phyloP scores from a whole-genome alignment of 2,797 vertebrate genomes.

The Urocyon cinereoargenteus region DNA sequence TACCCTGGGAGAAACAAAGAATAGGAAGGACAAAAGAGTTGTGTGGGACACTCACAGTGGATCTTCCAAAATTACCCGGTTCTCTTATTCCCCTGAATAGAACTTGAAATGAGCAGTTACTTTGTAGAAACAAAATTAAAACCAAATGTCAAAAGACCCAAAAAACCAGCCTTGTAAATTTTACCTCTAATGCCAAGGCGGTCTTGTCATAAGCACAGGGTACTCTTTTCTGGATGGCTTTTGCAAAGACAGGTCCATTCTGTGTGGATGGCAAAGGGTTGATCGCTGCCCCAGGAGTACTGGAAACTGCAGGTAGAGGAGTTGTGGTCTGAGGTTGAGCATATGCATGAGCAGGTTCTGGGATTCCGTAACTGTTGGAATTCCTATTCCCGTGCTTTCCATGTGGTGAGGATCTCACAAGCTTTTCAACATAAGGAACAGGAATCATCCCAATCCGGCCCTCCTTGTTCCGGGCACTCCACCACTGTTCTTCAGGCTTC shows the following conservation, averaged over 20 bases:
- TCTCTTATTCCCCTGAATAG: background rate
- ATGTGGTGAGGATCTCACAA: slow-evolving; percentile 90
- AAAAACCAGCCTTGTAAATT: background rate
- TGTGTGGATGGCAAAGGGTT: slow-evolving; percentile 94
- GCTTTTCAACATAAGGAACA: slow-evolving; percentile 98
- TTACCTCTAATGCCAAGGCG: slow-evolving; percentile 97
- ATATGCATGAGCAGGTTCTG: slow-evolving; percentile 97
- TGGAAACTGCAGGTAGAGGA: slow-evolving; percentile 90
- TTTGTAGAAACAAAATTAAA: slow-evolving; percentile 12
- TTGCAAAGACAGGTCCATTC: slow-evolving; percentile 98
- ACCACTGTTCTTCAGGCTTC: slow-evolving; percentile 99
- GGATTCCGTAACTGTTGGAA: slow-evolving; percentile 99
- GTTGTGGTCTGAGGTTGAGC: slow-evolving; percentile 97
- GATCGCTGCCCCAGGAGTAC: slow-evolving; percentile 93
- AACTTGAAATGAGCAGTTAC: background rate
- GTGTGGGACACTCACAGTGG: background rate
- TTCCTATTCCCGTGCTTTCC: slow-evolving; percentile 94
- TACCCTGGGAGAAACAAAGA: background rate
- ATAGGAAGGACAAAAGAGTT: background rate
- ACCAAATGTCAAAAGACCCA: background rate
- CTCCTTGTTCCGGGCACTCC: slow-evolving; percentile 98
- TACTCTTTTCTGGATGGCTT: slow-evolving; percentile 98
- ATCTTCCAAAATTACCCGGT: background rate
- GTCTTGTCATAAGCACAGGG: slow-evolving; percentile 99
- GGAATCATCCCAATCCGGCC: slow-evolving; percentile 98